Percentiles rank a stretch among this genome's conserved stretches.
Conservation (phyloP, 2,797 vertebrate species). For the Sebastes steindachneri region DNA sequence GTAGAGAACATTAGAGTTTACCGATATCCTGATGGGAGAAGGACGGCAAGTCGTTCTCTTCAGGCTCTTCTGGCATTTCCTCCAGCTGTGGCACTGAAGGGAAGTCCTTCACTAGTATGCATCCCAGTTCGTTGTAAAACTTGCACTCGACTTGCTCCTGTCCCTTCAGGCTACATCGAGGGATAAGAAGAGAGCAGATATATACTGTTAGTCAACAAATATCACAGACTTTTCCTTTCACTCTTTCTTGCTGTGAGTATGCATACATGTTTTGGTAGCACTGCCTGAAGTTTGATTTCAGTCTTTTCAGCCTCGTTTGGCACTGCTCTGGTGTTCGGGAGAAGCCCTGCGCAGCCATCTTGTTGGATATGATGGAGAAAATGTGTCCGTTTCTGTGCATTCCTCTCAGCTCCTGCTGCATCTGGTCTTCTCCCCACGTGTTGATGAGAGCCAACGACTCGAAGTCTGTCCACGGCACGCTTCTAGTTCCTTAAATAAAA, state of each 20-base stretch:
- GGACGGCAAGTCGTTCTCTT: slow-evolving; percentile 55
- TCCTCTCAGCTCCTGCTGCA: slow-evolving; percentile 74
- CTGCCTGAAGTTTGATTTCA: slow-evolving; percentile 79
- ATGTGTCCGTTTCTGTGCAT: slow-evolving; percentile 72
- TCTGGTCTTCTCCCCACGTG: slow-evolving; percentile 77
- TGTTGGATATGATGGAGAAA: slow-evolving; percentile 77
- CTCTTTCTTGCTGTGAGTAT: neutral
- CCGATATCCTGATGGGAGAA: slow-evolving; percentile 66
- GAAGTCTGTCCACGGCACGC: slow-evolving; percentile 77
- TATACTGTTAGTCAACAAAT: neutral
- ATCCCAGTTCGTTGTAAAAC: slow-evolving; percentile 80
- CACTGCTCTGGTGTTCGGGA: slow-evolving; percentile 81
- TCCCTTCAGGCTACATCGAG: slow-evolving; percentile 59
- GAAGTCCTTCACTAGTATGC: slow-evolving; percentile 72
- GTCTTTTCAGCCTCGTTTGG: slow-evolving; percentile 78
- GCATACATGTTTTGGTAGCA: slow-evolving; percentile 80
- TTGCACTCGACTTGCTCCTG: slow-evolving; percentile 73
- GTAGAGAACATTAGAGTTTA: slow-evolving; percentile 25
- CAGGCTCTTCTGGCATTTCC: slow-evolving; percentile 49
- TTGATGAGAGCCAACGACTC: slow-evolving; percentile 81
- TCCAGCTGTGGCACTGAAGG: slow-evolving; percentile 39
- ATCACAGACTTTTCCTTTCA: neutral
- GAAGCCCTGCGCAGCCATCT: slow-evolving; percentile 74
- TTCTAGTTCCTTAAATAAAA: slow-evolving; percentile 66
- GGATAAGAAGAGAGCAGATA: neutral